Percentiles rank a stretch among this genome's conserved stretches.
Evolutionary conservation across 1,140 invertebrate species (phyloP).

Genomic region (Geopemphigus sp.): DNA sequence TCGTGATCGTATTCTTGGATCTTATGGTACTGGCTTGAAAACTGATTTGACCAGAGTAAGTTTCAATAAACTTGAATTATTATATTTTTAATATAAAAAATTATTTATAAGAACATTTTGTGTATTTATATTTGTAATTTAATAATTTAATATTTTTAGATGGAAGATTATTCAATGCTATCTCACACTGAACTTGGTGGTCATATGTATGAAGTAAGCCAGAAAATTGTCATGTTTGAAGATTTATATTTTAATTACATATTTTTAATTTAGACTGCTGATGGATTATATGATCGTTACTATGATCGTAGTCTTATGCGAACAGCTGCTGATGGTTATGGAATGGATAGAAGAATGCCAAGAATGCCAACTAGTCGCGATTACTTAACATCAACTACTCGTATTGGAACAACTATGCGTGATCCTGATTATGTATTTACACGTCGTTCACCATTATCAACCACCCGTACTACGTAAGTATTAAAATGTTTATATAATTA

Average conservation of each 20-base stretch:
- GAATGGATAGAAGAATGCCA: constrained; percentile 39
- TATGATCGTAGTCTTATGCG: constrained; percentile 36
- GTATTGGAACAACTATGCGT: constrained; percentile 42
- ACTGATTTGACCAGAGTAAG: constrained; percentile 36
- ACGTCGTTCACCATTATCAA: constrained; percentile 39
- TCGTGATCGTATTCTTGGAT: constrained; percentile 79
- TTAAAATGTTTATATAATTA: not conserved
- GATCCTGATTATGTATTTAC: constrained; percentile 44
- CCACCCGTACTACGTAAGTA: constrained; percentile 37
- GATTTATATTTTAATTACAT: not conserved
- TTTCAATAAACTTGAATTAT: not conserved
- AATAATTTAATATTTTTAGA: constrained; percentile 15
- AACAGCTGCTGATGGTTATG: constrained; percentile 42
- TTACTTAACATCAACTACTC: constrained; percentile 42
- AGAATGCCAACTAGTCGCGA: constrained; percentile 42
- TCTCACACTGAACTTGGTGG: constrained; percentile 36
- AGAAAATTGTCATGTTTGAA: no score
- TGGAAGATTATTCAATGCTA: constrained; percentile 43
- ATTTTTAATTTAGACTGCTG: not conserved
- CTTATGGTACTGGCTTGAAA: constrained; percentile 49
- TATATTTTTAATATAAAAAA: not conserved
- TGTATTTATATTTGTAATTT: not conserved
- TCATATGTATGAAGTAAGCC: constrained; percentile 43
- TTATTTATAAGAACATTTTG: not conserved
- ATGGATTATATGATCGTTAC: constrained; percentile 38